These are phyloP conservation scores for Odontocolon sp. DNA, from an alignment of 2,888 invertebrate genomes.

Conservation along the genomic window DNA sequence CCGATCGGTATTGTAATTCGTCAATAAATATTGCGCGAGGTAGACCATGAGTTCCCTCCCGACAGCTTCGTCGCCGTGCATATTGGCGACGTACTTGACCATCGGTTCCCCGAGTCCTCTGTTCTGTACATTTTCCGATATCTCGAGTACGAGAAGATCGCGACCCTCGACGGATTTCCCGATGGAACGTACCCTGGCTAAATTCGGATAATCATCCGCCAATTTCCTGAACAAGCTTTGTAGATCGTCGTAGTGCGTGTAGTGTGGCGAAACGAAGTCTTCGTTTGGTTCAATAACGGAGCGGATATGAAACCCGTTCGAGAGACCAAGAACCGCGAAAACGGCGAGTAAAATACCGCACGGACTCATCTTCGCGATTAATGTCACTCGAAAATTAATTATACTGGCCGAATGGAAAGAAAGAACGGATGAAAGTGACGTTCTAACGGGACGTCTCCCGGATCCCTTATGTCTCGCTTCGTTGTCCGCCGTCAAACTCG, in stretches of 20 bases:
- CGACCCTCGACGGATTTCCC: conserved; percentile 93
- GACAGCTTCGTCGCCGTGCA: conserved; percentile 97
- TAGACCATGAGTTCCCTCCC: conserved; percentile 92
- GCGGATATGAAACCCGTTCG: conserved; percentile 44
- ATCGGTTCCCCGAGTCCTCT: conserved; percentile 89
- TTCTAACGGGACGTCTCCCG: conserved; percentile 50
- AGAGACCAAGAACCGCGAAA: conserved; percentile 38
- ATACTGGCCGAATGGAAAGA: conserved; percentile 26
- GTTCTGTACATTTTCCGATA: conserved; percentile 86
- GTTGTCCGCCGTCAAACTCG: background rate
- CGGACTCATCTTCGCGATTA: conserved; percentile 39
- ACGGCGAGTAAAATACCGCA: conserved; percentile 43
- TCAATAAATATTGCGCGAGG: conserved; percentile 91
- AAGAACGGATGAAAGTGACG: conserved; percentile 31
- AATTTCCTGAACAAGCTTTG: conserved; percentile 85
- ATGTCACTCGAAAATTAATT: no score
- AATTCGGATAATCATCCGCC: conserved; percentile 85
- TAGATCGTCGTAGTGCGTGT: conserved; percentile 88
- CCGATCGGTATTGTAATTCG: conserved; percentile 87
- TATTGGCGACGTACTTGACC: conserved; percentile 97
- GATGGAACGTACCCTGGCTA: conserved; percentile 88
- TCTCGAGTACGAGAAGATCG: conserved; percentile 91
- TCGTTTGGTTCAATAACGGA: conserved; percentile 59
- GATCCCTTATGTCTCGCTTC: conserved; percentile 4
- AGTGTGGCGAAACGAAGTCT: conserved; percentile 79